Evolutionary conservation across 2,797 vertebrate genomes (phyloP), one percentile per base, ranked within the genome.

Genomic region (Coendou prehensilis): DNA sequence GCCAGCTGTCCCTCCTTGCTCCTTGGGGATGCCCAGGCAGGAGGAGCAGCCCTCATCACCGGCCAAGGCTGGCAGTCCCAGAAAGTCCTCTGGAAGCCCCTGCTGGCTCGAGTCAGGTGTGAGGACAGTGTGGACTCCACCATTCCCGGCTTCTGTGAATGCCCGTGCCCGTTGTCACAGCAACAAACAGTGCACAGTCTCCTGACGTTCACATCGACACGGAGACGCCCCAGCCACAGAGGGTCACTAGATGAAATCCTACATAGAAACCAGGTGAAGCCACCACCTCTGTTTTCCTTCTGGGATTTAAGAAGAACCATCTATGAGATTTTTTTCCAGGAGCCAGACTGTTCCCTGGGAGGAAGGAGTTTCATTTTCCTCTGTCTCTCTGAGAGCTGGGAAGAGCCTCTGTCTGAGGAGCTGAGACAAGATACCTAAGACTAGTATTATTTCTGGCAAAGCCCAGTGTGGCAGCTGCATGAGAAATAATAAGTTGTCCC

Each of bases 1-100:
- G 94, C 87, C 87, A 82, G 91, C 80, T 96, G 91, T 91, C 59
- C 93, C 87, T 83, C 76, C 54, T 81, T 56, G 59, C 76, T 93
- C 93, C 63, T 64, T n/a, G 37, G 94, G 94, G 93, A 63, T 2
- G 9, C 37, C 28, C 67, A 13, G 80, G 91, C 63, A 23, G 94
- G 26, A 97, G 57, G 76, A 47, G 37, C 8, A 47, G 28, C 90
- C 37, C 52, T 26, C 5, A 2, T 63, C 57, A 28, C 85, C 8
- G 41, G 69, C 50, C 0, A 56, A 86, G 91, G 75, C 57, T 63
- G 52, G 22, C 61, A 61, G 93, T 83, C 79, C 96, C 94, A 79
- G 78, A 61, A 82, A 59, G 79, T 79, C 94, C 52, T 83, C 14
- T 41, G 85, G 89, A 67, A 83, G 80, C 52, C 86, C 67, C 54